Evolutionary conservation across 2,797 vertebrate genomes (phyloP), one percentile per base, ranked within the genome.

Genomic region (Loriculus beryllinus): DNA sequence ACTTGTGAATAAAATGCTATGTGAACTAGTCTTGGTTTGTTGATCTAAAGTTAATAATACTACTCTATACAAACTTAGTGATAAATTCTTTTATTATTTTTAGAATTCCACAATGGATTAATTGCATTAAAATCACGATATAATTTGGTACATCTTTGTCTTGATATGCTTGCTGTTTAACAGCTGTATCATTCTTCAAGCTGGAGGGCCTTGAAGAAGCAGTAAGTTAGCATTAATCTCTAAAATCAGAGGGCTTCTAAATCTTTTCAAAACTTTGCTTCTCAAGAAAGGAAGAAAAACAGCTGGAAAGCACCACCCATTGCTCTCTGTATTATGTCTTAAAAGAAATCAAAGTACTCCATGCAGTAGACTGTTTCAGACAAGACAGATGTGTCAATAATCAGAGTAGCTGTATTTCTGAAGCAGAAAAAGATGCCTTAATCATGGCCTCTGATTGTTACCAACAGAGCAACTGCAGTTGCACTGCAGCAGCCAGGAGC

Each of bases 1-100:
- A 96, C 91, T 91, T 97, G 97, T 97, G 96, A 98, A 98, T 98
- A 98, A 98, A 97, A 86, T 16, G 4, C 92, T 88, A 94, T 1
- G 0, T 96, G 87, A 90, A 93, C 79, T 49, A 39, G 49, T 93
- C 63, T 85, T 85, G 33, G 7, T 76, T 40, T 78, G 43, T 83
- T 74, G 48, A 48, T 77, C 37, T 89, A 37, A 49, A 60, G 59
- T 68, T 82, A 62, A 29, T 72, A 51, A 47, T 37, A 64, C 28
- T 15, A 37, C 42, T 82, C 56, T 62, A 12, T 60, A 49, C 21
- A 71, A 90, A 84, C 39, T 35, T 75, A 68, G 15, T 23, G 40
- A 47, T 65, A 25, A 45, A n/a, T 42, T 63, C 28, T 80, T 82
- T 37, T 59, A 33, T 14, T 59, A 29, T 12, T 63, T 76, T 85